Percentiles rank a stretch among this genome's conserved stretches.
Conservation (phyloP, 1,140 invertebrate species). For the Geopemphigus sp. region DNA sequence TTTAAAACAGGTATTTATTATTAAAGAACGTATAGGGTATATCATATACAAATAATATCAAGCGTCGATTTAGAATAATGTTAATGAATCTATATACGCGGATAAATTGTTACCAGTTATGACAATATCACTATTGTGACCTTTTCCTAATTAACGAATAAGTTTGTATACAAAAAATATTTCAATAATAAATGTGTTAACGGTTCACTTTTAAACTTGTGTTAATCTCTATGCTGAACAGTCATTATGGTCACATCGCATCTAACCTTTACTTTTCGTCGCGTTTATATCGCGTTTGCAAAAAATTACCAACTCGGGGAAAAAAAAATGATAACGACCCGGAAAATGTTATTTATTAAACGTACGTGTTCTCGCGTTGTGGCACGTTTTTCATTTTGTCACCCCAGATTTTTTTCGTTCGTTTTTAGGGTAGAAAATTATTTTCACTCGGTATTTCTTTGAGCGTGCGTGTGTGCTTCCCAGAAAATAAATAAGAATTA, state of each 20-base stretch:
- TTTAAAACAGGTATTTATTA: too few species aligned
- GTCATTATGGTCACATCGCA: constrained; percentile 17
- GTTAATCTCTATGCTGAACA: constrained; percentile 9
- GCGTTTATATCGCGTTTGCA: constrained; percentile 11
- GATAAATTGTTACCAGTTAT: too few species aligned
- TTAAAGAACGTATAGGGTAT: too few species aligned
- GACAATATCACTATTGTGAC: background rate
- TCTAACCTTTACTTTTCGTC: constrained; percentile 21
- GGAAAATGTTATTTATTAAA: constrained; percentile 47
- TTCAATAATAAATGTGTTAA: constrained; percentile 11
- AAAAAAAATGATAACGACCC: constrained; percentile 41
- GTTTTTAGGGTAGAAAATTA: constrained; percentile 18
- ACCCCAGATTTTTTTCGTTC: constrained; percentile 29
- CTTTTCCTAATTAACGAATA: background rate
- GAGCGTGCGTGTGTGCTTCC: too few species aligned
- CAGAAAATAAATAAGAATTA: background rate
- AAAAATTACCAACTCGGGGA: constrained; percentile 33
- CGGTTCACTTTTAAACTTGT: constrained; percentile 8
- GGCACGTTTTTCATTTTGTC: constrained; percentile 49
- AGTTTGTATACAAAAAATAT: background rate
- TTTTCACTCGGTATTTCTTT: constrained; percentile 16
- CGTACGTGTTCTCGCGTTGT: constrained; percentile 26
- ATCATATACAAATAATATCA: too few species aligned
- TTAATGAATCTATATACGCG: too few species aligned
- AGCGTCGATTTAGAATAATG: too few species aligned